Conservation (phyloP, 2,113 vertebrate genomes). For the Hystrix brachyura region DNA sequence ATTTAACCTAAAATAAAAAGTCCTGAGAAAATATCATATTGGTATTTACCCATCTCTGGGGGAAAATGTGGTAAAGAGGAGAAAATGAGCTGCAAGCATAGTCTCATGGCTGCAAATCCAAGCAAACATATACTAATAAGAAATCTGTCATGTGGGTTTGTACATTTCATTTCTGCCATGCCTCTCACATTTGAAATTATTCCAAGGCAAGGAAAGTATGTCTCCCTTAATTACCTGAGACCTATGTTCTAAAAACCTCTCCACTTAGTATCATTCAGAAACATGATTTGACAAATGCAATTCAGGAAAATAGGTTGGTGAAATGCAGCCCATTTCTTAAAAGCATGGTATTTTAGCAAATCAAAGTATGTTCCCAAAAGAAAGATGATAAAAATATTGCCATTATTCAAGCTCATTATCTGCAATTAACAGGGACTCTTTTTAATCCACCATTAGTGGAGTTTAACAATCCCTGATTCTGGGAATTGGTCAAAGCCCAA, state of each 20-base stretch:
- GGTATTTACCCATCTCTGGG: background rate
- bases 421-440: conserved; percentile 70
- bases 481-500: conserved; percentile 55
- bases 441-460: conserved; percentile 51
- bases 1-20: conserved; percentile 73
- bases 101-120: conserved; percentile 42
- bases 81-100: background rate
- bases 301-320: conserved; percentile 64
- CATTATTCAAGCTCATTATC: conserved; percentile 62
- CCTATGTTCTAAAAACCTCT: conserved; percentile 57
- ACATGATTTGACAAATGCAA: conserved; percentile 54
- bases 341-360: conserved; percentile 64
- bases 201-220: conserved; percentile 32
- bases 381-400: conserved; percentile 40
- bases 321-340: conserved; percentile 61
- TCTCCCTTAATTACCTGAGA: conserved; percentile 59
- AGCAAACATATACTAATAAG: background rate
- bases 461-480: conserved; percentile 66
- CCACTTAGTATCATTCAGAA: conserved; percentile 67
- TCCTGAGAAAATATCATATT: conserved; percentile 31
- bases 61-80: conserved; percentile 17
- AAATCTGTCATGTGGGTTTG: background rate
- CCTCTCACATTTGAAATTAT: conserved; percentile 54
- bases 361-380: conserved; percentile 35
- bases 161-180: background rate